A percentile compares a stretch with the other conserved stretches of the same genome.
Conservation (phyloP, 2,113 vertebrate genomes). For the Coregonus clupeaformis region DNA sequence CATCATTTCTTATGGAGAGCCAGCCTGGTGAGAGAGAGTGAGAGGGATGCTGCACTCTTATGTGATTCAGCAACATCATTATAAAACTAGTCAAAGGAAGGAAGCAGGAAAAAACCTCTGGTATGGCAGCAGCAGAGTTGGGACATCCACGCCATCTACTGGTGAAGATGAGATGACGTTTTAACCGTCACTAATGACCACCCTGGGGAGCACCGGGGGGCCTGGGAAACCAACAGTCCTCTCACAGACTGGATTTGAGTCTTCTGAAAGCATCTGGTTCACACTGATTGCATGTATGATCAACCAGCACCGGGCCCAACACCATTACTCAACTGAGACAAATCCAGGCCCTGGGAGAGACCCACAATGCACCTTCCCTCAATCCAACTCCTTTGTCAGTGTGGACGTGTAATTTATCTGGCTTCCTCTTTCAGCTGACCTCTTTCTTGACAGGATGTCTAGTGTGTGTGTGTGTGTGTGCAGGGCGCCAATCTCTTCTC, state of each 20-base stretch:
- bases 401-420: conserved; percentile 60
- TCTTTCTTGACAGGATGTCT: conserved; percentile 51
- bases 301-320: conserved; percentile 17
- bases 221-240: conserved; percentile 37
- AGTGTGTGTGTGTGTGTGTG: conserved; percentile 26
- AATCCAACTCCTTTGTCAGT: conserved; percentile 45
- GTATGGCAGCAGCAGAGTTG: conserved; percentile 40
- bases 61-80: conserved; percentile 73
- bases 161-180: conserved; percentile 50
- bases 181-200: conserved; percentile 58
- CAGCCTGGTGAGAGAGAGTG: conserved; percentile 62
- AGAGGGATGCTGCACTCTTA: conserved; percentile 68
- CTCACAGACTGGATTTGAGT: conserved; percentile 46
- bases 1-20: conserved; percentile 66
- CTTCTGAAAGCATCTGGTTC: conserved; percentile 35
- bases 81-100: conserved; percentile 59
- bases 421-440: conserved; percentile 58
- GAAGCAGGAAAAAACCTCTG: conserved; percentile 18
- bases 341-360: conserved; percentile 50
- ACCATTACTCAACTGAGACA: conserved; percentile 63
- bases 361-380: conserved; percentile 16
- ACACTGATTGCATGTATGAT: conserved; percentile 57
- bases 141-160: conserved; percentile 75
- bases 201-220: conserved; percentile 48
- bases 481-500: not conserved